Evolutionary conservation across 2,113 vertebrate species (phyloP).

Genomic region (Rhineura floridana): DNA sequence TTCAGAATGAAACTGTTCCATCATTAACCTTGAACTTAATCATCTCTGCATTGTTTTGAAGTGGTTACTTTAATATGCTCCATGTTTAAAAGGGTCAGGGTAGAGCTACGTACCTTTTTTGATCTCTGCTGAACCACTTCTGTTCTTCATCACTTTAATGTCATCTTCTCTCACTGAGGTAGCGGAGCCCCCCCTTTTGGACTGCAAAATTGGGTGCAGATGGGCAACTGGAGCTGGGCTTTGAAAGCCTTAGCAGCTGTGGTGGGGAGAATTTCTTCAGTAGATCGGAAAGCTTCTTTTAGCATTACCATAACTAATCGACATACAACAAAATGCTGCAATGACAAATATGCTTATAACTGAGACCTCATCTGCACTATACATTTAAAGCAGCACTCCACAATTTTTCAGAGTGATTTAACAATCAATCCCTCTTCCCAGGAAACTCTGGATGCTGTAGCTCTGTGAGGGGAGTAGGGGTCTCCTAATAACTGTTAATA

Average conservation of each 20-base stretch:
- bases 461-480: too few relatives aligned
- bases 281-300: background rate
- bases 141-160: slow-evolving; percentile 69
- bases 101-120: slow-evolving; percentile 40
- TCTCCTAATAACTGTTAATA: too few relatives aligned
- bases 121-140: slow-evolving; percentile 56
- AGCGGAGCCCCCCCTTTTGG: slow-evolving; percentile 51
- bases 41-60: slow-evolving; percentile 50
- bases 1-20: slow-evolving; percentile 48
- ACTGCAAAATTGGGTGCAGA: slow-evolving; percentile 35
- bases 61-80: slow-evolving; percentile 60
- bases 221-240: slow-evolving; percentile 43
- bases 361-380: too few relatives aligned
- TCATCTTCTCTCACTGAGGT: slow-evolving; percentile 57
- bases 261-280: slow-evolving; percentile 22
- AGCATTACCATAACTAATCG: background rate
- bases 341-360: background rate
- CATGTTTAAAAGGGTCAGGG: slow-evolving; percentile 42
- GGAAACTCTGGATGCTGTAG: too few relatives aligned
- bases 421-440: too few relatives aligned
- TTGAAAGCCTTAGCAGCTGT: slow-evolving; percentile 39
- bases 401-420: too few relatives aligned
- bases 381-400: too few relatives aligned
- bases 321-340: background rate
- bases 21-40: slow-evolving; percentile 50